These are phyloP conservation scores for Scolopax bukidnonensis DNA, from an alignment of 2,797 vertebrate genomes.

Conservation along the genomic window DNA sequence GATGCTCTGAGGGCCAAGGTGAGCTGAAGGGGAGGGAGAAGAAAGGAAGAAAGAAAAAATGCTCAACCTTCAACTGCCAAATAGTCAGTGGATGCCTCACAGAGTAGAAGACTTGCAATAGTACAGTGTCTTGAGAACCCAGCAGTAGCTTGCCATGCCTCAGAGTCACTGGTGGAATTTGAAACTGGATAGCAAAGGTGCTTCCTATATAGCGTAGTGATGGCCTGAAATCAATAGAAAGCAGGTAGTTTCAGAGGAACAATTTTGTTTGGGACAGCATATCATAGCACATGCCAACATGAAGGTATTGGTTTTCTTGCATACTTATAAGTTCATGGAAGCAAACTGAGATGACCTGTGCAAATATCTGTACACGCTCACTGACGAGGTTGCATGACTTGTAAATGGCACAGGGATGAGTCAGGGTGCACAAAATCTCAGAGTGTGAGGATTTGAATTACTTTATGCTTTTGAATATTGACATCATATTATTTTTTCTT, in stretches of 20 bases:
- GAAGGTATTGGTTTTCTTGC: not conserved
- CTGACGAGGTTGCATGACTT: not conserved
- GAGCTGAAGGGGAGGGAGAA: not conserved
- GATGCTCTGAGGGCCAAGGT: not conserved
- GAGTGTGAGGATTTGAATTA: not conserved
- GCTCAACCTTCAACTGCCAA: not conserved
- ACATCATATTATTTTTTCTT: not conserved
- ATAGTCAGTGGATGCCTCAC: not conserved
- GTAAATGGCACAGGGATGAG: not conserved
- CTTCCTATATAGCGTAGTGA: not conserved
- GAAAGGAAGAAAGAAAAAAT: not conserved
- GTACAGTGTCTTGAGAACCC: not conserved
- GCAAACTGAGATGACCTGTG: not conserved
- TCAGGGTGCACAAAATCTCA: not conserved
- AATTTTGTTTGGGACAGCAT: not conserved
- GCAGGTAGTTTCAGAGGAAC: not conserved
- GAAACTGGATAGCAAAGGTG: not conserved
- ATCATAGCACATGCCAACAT: no score
- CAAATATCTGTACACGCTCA: not conserved
- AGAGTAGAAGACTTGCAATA: not conserved
- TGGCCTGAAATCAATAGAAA: not conserved
- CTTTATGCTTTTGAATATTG: not conserved
- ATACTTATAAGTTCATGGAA: not conserved
- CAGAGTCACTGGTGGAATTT: accelerated
- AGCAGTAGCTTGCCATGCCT: not conserved